Conservation (phyloP, 2,113 vertebrate species). For the Xenopus laevis region DNA sequence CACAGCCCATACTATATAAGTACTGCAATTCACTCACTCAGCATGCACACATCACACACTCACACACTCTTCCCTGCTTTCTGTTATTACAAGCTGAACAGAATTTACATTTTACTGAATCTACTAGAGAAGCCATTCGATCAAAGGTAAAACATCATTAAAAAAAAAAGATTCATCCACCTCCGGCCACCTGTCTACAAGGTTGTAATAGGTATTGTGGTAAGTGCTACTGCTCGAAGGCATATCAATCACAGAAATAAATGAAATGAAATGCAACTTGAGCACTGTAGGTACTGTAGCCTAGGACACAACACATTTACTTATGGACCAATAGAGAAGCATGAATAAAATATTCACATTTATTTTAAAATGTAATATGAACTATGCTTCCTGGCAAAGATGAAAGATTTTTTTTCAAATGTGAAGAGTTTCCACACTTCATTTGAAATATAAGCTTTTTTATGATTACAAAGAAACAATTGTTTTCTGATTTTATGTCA, state of each 20-base stretch:
- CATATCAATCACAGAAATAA: conserved; percentile 2
- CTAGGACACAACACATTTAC: background rate
- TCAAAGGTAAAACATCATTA: conserved; percentile 5
- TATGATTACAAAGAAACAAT: no score
- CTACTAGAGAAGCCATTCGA: background rate
- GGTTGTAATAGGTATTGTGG: background rate
- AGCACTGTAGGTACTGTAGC: background rate
- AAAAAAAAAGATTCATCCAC: background rate
- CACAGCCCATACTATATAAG: no score
- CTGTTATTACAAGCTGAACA: background rate
- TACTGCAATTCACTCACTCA: no score
- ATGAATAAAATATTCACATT: background rate
- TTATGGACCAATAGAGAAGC: background rate
- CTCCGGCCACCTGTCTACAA: background rate
- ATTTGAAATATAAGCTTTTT: no score
- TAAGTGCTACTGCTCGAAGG: background rate
- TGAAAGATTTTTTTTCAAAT: no score
- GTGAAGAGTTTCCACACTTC: no score
- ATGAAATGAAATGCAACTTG: background rate
- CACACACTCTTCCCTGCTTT: no score
- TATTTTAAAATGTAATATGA: background rate
- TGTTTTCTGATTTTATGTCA: background rate
- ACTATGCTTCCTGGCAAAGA: background rate
- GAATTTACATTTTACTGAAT: background rate
- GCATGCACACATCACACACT: no score